Base-by-base conservation (phyloP, 2,888 invertebrate genomes). In the Danaus chrysippus region DNA sequence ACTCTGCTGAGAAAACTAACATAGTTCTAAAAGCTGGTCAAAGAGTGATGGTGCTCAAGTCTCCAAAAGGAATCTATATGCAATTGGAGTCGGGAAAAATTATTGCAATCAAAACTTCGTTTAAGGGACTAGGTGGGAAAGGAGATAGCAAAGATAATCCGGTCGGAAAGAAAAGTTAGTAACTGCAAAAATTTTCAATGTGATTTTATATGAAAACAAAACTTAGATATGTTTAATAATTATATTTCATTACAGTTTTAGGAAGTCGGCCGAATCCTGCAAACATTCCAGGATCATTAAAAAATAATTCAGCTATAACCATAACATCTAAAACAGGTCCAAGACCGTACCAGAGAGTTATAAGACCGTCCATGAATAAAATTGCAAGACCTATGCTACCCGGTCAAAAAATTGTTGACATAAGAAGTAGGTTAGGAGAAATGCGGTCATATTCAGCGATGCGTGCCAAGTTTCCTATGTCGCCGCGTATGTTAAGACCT, bases 1-100 rank as follows among this genome's bases (percentile, higher is more conserved):
- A 97, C 81, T 95, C 97, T 12, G 95, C 96, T 0, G 97, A 97
- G 72, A 95, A 96, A 78, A 95, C 96, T 9, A 96, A 96, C 72
- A 97, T 98, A 66, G 96, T 96, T 13, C 91, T 99, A 58, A 97
- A 97, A 78, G 97, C 98, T 0, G 98, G 98, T 0, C 97, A 98
- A 81, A 94, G 97, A 72, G 98, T 99, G 0, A 95, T 98, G 93
- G 97, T 99, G 5, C 92, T 99, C 46, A 97, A 98, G 82, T 98
- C 98, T 9, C 96, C 97, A 0, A 98, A 98, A 84, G 98, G 98
- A 55, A 98, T 98, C 70, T 98, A 98, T 85, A 96, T 99, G 94
- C 96, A 98, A 74, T 88, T 98, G 54, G 97, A 97, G 77, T 97
- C 97, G 71, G 98, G 98, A 41, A 97, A 98, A 87, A 97, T 98